Evolutionary conservation across 1,140 invertebrate species (phyloP), one percentile per base, ranked within the genome.

Genomic region (Drosophila kurseongensis): DNA sequence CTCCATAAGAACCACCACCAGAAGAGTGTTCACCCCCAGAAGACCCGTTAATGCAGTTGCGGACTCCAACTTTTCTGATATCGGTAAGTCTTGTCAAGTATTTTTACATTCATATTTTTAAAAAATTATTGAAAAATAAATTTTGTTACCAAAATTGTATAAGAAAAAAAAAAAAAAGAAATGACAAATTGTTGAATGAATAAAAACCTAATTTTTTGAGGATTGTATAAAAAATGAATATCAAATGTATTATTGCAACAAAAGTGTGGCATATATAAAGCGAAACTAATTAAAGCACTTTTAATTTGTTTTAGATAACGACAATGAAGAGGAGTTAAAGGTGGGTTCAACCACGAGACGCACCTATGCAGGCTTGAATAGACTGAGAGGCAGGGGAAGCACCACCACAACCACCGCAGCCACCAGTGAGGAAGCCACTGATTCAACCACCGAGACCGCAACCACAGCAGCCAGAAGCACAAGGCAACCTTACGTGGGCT

Each of bases 341-440:
- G 16, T 40, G n/a, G 42, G 48, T 23, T 54, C 60, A 10, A 75
- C 73, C 0, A 75, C 72, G 7, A 48, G 41, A 2, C 61, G 74
- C 5, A 10, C 4, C 9, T 76, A 35, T 40, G 42, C 36, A 0
- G 62, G 54, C 3, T 9, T 76, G 0, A 76, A 60, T 29, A 58
- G 74, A 35, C 29, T 76, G 10, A 56, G 73, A 8, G 38, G 54
- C 12, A 51, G 57, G 16, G 51, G 56, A 29, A 68, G 45, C 61
- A 66, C 44, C 4, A 59, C 44, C 38, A 63, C 35, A 2, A 52
- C 71, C 1, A 38, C 51, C 3, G 29, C 0, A 23, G 23, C 23
- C 2, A 23, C 29, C 7, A 32, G 6, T 0, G 40, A 51, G 8
- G n/a, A 29, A 23, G 23, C 27, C 2, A 51, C 38, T 29, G 52